Conservation (phyloP, 1,140 invertebrate species). For the Probaryconus sp. region DNA sequence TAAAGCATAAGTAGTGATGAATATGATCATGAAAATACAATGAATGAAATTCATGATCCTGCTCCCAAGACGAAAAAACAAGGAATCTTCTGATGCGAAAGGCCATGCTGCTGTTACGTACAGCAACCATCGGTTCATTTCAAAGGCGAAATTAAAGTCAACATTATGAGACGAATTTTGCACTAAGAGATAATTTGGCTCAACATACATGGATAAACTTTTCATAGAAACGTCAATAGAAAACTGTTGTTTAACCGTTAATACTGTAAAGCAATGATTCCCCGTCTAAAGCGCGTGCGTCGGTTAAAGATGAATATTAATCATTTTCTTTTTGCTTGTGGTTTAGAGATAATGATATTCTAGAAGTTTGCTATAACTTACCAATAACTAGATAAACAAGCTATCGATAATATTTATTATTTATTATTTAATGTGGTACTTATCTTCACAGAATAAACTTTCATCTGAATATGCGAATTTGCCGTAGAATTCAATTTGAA, state of each 20-base stretch:
- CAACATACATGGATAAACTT: conserved; percentile 4
- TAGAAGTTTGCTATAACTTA: too few species aligned
- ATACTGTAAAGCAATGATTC: too few species aligned
- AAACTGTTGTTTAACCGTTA: conserved; percentile 18
- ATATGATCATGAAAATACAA: not conserved
- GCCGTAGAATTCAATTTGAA: too few species aligned
- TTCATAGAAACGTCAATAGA: not conserved
- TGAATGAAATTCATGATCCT: conserved; percentile 7
- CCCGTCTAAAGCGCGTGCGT: too few species aligned
- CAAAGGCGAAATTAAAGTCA: conserved; percentile 10
- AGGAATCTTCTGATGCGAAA: not conserved
- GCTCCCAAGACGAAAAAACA: not conserved
- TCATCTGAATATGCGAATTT: too few species aligned
- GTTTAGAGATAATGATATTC: too few species aligned
- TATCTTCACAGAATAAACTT: too few species aligned
- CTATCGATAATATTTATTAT: too few species aligned
- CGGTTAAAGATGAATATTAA: too few species aligned
- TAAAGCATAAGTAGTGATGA: not conserved
- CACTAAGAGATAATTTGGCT: not conserved
- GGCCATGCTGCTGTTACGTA: conserved; percentile 20
- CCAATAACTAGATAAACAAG: too few species aligned
- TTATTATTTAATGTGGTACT: too few species aligned
- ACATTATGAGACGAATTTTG: conserved; percentile 7
- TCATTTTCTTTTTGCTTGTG: too few species aligned
- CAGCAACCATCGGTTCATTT: conserved; percentile 14